These are phyloP conservation scores for Epiblema foenella DNA, from an alignment of 2,888 invertebrate genomes.

Conservation along the genomic window DNA sequence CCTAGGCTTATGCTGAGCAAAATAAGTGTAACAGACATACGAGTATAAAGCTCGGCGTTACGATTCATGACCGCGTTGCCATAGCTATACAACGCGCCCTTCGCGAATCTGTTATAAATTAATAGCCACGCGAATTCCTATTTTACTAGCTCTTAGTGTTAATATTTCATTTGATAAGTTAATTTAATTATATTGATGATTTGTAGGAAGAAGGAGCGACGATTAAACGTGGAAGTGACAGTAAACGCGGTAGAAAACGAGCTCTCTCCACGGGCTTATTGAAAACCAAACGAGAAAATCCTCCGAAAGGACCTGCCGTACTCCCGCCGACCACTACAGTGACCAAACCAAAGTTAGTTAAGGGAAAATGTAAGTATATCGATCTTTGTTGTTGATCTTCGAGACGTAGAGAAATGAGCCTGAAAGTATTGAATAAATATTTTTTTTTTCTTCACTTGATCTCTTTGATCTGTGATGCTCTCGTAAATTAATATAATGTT, in stretches of 20 bases:
- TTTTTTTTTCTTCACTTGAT: no score
- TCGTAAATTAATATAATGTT: no score
- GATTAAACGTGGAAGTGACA: slow-evolving; percentile 56
- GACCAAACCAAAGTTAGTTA: slow-evolving; percentile 59
- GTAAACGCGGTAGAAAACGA: slow-evolving; percentile 72
- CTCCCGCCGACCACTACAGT: slow-evolving; percentile 45
- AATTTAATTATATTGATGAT: slow-evolving; percentile 34
- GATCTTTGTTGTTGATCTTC: background rate
- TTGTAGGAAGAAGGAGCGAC: slow-evolving; percentile 55
- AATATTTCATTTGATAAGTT: background rate
- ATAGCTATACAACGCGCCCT: background rate
- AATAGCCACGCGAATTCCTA: slow-evolving; percentile 39
- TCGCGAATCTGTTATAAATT: slow-evolving; percentile 45
- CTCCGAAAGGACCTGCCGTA: slow-evolving; percentile 54
- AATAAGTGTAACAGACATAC: background rate
- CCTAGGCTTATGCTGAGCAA: slow-evolving; percentile 24
- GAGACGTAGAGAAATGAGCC: background rate
- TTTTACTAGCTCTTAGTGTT: background rate
- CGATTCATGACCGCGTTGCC: slow-evolving; percentile 6
- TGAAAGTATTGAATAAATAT: no score
- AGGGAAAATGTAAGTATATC: slow-evolving; percentile 63
- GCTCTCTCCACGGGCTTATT: slow-evolving; percentile 65
- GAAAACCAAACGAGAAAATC: slow-evolving; percentile 55
- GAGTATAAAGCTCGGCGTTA: background rate
- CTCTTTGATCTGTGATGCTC: no score